Base-by-base conservation (phyloP, 2,797 vertebrate species). In the Crenuchus spilurus region DNA sequence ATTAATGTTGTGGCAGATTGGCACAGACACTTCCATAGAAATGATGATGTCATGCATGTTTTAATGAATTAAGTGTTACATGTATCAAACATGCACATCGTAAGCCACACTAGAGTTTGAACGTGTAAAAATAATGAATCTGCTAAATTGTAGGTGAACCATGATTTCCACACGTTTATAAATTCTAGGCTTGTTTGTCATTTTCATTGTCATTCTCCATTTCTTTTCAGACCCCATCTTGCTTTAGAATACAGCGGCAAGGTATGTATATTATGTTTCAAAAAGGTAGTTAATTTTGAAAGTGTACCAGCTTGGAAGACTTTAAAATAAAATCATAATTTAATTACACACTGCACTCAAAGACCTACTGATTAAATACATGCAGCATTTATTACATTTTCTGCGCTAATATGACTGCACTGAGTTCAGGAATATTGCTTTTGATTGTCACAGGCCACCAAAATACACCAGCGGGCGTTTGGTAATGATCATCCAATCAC, bases 201-300 rank as follows among this genome's bases (percentile, higher is more conserved):
- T 77, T 70, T 3, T 62, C 61, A 58, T 64, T 77, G 24, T 7
- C 0, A 41, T 6, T 4, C 7, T 13, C 63, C 7, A n/a, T 85
- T 74, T 77, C 31, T 39, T 82, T 82, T 73, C 84, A 94, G 93
- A 75, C 92, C 92, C 76, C 92, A 94, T 82, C 91, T 92, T 73
- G 92, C 92, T 78, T 87, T 94, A 52, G 93, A 94, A 82, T 94
- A 94, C 88, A 94, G 91, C 14, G 92, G 91, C 65, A 93, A 93
- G 88, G 92, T 93, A 88, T 24, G 90, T 85, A 52, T 39, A 20
- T 58, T n/a, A 33, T 55, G 11, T 26, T 54, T 37, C 5, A 33
- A 14, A n/a, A 9, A 11, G 58, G 9, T 41, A 54, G 20, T 28
- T 14, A n/a, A 3, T 54, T n/a, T n/a, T 41, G 35, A 41, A 48